Evolutionary conservation across 2,888 invertebrate genomes (phyloP).

Genomic region (Prosopocoilus inquinatus): DNA sequence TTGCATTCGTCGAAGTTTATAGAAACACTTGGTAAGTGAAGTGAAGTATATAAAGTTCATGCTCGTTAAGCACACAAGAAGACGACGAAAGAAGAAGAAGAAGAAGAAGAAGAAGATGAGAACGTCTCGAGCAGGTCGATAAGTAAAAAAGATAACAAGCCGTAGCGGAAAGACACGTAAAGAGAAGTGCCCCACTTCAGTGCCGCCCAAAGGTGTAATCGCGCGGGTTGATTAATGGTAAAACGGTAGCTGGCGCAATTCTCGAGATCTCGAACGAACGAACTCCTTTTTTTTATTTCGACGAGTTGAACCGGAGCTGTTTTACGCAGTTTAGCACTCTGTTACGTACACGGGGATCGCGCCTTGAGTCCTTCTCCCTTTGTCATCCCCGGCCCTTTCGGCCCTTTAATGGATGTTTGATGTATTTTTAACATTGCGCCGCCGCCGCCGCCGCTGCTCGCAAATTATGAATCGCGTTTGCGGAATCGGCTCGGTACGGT

Average conservation of each 20-base stretch:
- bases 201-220: conserved; percentile 28
- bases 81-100: too few relatives aligned
- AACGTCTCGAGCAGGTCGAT: too few relatives aligned
- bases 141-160: conserved; percentile 10
- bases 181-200: conserved; percentile 22
- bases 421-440: too few relatives aligned
- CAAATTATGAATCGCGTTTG: conserved; percentile 14
- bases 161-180: conserved; percentile 21
- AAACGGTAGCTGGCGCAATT: conserved; percentile 23
- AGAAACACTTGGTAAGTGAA: too few relatives aligned
- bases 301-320: conserved; percentile 23
- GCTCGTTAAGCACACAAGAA: too few relatives aligned
- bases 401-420: conserved; percentile 1
- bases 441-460: too few relatives aligned
- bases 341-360: conserved; percentile 19
- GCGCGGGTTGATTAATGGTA: conserved; percentile 33
- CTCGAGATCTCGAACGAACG: conserved; percentile 23
- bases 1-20: too few relatives aligned
- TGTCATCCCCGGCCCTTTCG: conserved; percentile 4
- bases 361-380: conserved; percentile 9
- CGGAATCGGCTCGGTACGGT: too few relatives aligned
- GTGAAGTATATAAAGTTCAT: too few relatives aligned
- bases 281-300: conserved; percentile 25
- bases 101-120: too few relatives aligned
- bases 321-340: conserved; percentile 31